A percentile compares a stretch with the other conserved stretches of the same genome.
Conservation (phyloP, 2,113 vertebrate species). For the Heterotilapia buettikoferi region DNA sequence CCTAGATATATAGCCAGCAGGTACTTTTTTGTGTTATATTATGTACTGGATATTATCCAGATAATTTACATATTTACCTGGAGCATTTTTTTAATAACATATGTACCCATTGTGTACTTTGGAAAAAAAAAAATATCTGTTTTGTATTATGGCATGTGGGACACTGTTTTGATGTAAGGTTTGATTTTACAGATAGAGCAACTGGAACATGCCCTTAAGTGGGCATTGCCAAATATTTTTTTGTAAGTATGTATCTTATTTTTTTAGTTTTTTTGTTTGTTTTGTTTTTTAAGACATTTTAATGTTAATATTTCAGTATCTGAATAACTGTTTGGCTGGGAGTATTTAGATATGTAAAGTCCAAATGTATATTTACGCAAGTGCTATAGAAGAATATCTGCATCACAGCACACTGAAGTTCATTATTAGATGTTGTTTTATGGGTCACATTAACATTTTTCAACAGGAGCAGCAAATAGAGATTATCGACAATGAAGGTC, state of each 20-base stretch:
- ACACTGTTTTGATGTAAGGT: not conserved
- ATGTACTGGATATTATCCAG: not conserved
- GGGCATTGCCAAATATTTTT: conserved; percentile 68
- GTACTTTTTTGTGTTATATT: not conserved
- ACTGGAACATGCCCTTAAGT: conserved; percentile 73
- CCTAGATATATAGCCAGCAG: not conserved
- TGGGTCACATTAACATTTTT: not conserved
- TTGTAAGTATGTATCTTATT: conserved; percentile 54
- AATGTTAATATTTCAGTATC: not conserved
- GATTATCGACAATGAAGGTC: conserved; percentile 88
- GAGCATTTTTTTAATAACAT: not conserved
- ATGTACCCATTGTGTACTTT: not conserved
- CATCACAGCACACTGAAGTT: not conserved
- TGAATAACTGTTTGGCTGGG: not conserved
- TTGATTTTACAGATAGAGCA: conserved; percentile 56
- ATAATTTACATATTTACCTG: not conserved
- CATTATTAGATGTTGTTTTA: not conserved
- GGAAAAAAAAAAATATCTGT: not conserved
- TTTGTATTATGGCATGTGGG: not conserved
- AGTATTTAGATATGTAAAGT: not conserved
- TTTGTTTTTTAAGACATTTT: not conserved
- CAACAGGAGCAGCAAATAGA: conserved; percentile 71
- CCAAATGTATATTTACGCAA: not conserved
- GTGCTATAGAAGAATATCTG: not conserved
- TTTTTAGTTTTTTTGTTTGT: accelerated